Evolutionary conservation across 2,797 vertebrate genomes (phyloP).

Genomic region (Tarsius wallacei): DNA sequence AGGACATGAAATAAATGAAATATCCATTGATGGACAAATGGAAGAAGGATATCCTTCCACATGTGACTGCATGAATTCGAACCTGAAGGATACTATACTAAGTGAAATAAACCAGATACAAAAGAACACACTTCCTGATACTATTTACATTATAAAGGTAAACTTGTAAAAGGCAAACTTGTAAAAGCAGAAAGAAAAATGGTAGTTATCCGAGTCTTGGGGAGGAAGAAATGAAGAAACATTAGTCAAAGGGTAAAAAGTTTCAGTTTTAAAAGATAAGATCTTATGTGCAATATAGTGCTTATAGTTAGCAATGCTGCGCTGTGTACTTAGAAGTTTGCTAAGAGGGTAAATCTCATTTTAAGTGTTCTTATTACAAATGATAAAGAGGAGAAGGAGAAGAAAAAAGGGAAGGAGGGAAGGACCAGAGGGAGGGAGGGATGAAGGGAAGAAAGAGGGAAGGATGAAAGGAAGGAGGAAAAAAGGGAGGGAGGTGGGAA

Average conservation of each 20-base stretch:
- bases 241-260: background rate
- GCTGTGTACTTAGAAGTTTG: background rate
- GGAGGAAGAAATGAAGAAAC: background rate
- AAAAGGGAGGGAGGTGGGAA: no score
- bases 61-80: background rate
- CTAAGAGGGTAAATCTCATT: background rate
- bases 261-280: background rate
- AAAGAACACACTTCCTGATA: background rate
- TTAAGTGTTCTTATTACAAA: background rate
- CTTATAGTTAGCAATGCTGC: background rate
- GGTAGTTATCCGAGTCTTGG: background rate
- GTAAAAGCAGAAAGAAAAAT: background rate
- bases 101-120: background rate
- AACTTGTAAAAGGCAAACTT: background rate
- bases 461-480: no score
- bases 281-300: background rate
- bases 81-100: background rate
- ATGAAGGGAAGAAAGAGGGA: no score
- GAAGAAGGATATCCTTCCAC: background rate
- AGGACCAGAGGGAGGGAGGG: no score
- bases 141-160: background rate
- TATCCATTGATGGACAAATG: background rate
- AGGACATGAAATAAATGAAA: background rate
- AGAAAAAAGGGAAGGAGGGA: background rate
- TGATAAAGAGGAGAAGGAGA: background rate